Percentiles rank a stretch among this genome's conserved stretches.
These are phyloP conservation scores for Athene cunicularia DNA, from an alignment of 2,113 vertebrate species.

Conservation along the genomic window DNA sequence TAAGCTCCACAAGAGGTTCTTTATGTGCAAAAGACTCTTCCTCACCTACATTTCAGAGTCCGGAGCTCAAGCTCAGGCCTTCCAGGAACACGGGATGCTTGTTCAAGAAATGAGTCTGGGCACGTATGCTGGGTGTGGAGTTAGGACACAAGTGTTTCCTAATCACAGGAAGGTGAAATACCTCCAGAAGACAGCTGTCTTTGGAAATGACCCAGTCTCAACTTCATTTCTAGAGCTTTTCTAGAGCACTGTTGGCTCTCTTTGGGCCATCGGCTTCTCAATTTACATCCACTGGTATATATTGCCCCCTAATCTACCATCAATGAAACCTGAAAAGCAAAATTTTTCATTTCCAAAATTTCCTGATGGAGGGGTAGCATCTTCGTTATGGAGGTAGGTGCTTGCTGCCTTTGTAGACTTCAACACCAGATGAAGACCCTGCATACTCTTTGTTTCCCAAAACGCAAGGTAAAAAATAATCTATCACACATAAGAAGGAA, in stretches of 20 bases:
- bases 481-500: neutral
- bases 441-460: neutral
- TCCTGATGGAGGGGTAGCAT: neutral
- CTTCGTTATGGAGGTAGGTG: neutral
- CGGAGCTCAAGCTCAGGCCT: neutral
- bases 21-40: neutral
- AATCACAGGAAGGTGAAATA: neutral
- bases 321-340: neutral
- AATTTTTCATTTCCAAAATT: neutral
- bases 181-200: neutral
- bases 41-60: neutral
- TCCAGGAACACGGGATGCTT: neutral
- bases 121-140: neutral
- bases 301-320: neutral
- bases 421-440: neutral
- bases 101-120: neutral
- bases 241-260: neutral
- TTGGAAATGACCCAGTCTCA: neutral
- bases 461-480: neutral
- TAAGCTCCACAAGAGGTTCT: neutral
- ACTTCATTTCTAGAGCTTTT: neutral
- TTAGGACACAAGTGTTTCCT: neutral
- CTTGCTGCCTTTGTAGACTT: neutral
- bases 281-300: neutral
- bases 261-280: neutral